Evolutionary conservation across 2,888 invertebrate species (phyloP), one percentile per base, ranked within the genome.

Genomic region (Lapara coniferarum): DNA sequence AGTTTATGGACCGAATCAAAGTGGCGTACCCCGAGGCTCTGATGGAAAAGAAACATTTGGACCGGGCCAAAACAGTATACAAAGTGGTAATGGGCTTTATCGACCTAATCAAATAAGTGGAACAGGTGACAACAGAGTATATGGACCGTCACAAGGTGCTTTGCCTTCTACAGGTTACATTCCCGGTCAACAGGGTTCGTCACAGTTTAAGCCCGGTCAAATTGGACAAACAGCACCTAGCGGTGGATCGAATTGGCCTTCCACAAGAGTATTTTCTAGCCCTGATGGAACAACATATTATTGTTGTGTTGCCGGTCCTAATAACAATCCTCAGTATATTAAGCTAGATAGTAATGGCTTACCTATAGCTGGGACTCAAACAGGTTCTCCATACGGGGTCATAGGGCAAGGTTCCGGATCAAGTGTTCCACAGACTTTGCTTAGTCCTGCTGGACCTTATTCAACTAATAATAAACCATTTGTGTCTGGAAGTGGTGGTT

Each of bases 241-340:
- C n/a, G 73, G 75, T 66, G 76, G 72, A 16, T 66, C 67, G 7
- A 79, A 79, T 74, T 78, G 84, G 85, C 77, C 83, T 72, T 66
- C 75, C 69, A 73, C 81, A 44, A 75, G 75, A 7, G 70, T 80
- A 68, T 76, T 80, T 72, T 70, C 75, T 63, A 81, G 80, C 30
- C 76, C 83, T 53, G 80, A 81, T 59, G 86, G 85, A 25, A 70
- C 77, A 10, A 78, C 80, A 51, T 86, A 84, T 72, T 83, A 81
- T 71, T 86, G 86, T 69, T 86, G 86, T 73, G 79, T 82, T 52
- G 77, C 79, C 6, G 79, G 80, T 44, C 80, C 83, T 10, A 78
- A 77, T 66, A 78, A 77, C 57, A 77, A 76, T 71, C 78, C 76
- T 51, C 78, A 78, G 71, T 78, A 76, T 67, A 72, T 72, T 30